phyloP scores from a whole-genome alignment of 2,888 invertebrate species.

The Drosophila paracracens region DNA sequence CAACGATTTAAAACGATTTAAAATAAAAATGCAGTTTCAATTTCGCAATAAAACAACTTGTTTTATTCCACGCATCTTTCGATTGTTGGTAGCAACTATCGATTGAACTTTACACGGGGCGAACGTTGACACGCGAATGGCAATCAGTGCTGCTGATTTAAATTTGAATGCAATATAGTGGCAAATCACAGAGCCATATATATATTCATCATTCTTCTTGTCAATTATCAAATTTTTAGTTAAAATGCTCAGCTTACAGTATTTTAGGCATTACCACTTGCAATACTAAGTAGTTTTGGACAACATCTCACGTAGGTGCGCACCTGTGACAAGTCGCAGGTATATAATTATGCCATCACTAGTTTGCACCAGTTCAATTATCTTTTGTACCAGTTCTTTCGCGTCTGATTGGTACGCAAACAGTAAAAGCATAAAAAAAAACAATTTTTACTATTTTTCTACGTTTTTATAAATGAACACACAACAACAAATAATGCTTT shows the following conservation, averaged over 20 bases:
- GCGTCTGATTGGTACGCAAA: slow-evolving; percentile 79
- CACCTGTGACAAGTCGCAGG: slow-evolving; percentile 50
- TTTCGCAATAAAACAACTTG: slow-evolving; percentile 35
- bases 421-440: slow-evolving; percentile 72
- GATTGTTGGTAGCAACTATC: slow-evolving; percentile 30
- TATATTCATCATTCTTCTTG: neutral
- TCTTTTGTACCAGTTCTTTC: slow-evolving; percentile 66
- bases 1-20: neutral
- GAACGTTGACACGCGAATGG: slow-evolving; percentile 39
- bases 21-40: slow-evolving; percentile 56
- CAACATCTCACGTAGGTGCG: slow-evolving; percentile 3
- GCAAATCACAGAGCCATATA: neutral
- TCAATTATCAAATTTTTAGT: neutral
- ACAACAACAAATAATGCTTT: slow-evolving; percentile 65
- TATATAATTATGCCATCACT: slow-evolving; percentile 45
- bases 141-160: slow-evolving; percentile 9
- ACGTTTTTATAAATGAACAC: slow-evolving; percentile 77
- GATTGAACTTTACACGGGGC: neutral
- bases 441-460: slow-evolving; percentile 75
- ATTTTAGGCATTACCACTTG: neutral
- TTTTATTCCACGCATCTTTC: slow-evolving; percentile 23
- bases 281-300: neutral
- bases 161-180: neutral
- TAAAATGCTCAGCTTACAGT: neutral
- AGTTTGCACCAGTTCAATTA: slow-evolving; percentile 57